Conservation (phyloP, 2,113 vertebrate genomes). For the Chaetops frenatus region DNA sequence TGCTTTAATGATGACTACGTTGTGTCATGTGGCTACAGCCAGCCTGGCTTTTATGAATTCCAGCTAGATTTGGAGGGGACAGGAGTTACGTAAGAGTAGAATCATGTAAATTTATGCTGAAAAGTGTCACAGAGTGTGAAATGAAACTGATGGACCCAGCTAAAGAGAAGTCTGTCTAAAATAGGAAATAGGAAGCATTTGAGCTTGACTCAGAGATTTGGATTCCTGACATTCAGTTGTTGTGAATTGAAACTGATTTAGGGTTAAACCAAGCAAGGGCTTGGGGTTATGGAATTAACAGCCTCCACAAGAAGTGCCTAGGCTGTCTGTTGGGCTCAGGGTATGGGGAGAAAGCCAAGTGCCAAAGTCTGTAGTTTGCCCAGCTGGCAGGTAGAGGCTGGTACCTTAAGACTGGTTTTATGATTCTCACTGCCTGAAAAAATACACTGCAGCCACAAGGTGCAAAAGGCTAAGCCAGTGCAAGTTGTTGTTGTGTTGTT, state of each 20-base stretch:
- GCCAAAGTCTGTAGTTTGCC: neutral
- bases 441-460: neutral
- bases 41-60: neutral
- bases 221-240: neutral
- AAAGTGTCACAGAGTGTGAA: neutral
- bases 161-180: neutral
- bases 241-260: neutral
- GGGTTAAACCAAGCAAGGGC: neutral
- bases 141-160: neutral
- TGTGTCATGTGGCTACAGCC: neutral
- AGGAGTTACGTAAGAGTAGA: neutral
- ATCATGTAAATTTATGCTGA: neutral
- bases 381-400: neutral
- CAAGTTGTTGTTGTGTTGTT: neutral
- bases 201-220: neutral
- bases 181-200: neutral
- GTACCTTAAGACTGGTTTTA: neutral
- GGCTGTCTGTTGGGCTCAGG: neutral
- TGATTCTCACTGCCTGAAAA: neutral
- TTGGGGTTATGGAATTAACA: neutral
- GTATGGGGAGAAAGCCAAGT: neutral
- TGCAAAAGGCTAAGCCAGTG: neutral
- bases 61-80: neutral
- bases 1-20: neutral
- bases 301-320: neutral